phyloP scores from a whole-genome alignment of 2,797 vertebrate genomes.

The Leptoclinus maculatus region DNA sequence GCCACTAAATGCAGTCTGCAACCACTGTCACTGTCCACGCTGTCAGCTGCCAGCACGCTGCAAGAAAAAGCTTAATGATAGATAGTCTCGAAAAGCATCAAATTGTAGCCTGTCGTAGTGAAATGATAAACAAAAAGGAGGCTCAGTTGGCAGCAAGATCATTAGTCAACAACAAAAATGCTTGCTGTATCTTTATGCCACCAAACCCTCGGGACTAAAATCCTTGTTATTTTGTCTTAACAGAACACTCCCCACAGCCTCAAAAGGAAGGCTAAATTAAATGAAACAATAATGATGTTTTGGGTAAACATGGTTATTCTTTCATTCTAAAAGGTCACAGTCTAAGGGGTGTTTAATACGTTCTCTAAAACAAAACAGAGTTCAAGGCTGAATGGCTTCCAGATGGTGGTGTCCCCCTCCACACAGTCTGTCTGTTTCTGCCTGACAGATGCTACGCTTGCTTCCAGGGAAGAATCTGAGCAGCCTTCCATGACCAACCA shows the following conservation, averaged over 20 bases:
- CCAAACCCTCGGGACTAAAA: conserved; percentile 24
- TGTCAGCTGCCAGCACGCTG: conserved; percentile 74
- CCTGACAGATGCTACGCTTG: conserved; percentile 72
- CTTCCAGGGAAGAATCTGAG: conserved; percentile 74
- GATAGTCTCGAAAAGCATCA: conserved; percentile 71
- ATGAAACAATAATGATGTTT: conserved; percentile 69
- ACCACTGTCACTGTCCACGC: conserved; percentile 70
- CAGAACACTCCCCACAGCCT: conserved; percentile 28
- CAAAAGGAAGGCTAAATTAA: conserved; percentile 52
- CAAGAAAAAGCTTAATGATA: conserved; percentile 79
- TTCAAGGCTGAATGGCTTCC: conserved; percentile 76
- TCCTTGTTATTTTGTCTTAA: conserved; percentile 51
- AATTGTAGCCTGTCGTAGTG: conserved; percentile 67
- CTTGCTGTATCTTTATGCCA: conserved; percentile 23
- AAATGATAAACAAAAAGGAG: conserved; percentile 63
- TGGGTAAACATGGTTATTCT: conserved; percentile 65
- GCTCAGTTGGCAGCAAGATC: conserved; percentile 55
- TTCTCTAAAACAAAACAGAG: conserved; percentile 62
- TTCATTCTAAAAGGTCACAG: conserved; percentile 70
- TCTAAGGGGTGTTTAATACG: conserved; percentile 63
- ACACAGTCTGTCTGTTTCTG: conserved; percentile 67
- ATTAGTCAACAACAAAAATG: conserved; percentile 67
- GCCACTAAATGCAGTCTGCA: conserved; percentile 78
- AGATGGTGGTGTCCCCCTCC: conserved; percentile 78
- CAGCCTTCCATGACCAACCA: conserved; percentile 78